Evolutionary conservation across 2,888 invertebrate species (phyloP).

Genomic region (Andrena camellia): DNA sequence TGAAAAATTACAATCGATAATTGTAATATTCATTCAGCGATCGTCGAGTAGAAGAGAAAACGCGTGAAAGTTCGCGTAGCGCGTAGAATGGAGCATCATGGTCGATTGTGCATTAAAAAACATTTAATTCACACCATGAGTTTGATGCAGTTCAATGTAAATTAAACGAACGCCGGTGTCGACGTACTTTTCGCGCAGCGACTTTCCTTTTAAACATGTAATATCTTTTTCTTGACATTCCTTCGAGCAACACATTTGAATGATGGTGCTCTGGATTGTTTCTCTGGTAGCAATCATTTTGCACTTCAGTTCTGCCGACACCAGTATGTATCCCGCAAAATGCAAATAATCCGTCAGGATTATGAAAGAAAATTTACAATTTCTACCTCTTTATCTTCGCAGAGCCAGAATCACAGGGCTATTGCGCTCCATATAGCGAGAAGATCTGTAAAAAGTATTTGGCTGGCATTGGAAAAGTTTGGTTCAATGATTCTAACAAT

Average conservation of each 20-base stretch:
- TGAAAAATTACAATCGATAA: slow-evolving; percentile 63
- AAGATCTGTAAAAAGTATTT: slow-evolving; percentile 91
- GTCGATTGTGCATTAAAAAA: slow-evolving; percentile 38
- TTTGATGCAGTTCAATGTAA: slow-evolving; percentile 39
- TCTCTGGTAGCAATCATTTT: slow-evolving; percentile 66
- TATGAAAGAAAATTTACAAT: not conserved
- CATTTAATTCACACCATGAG: slow-evolving; percentile 22
- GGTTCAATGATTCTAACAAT: slow-evolving; percentile 90
- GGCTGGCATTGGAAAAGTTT: slow-evolving; percentile 89
- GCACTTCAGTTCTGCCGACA: slow-evolving; percentile 61
- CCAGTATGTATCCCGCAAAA: slow-evolving; percentile 65
- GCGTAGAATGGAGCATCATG: slow-evolving; percentile 47
- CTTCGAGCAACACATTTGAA: slow-evolving; percentile 57
- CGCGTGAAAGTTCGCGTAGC: slow-evolving; percentile 20
- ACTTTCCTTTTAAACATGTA: slow-evolving; percentile 63
- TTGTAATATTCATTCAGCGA: slow-evolving; percentile 44
- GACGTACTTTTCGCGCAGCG: slow-evolving; percentile 14
- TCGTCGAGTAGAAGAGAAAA: not conserved
- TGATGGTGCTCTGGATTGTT: slow-evolving; percentile 72
- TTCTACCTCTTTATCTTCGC: slow-evolving; percentile 4
- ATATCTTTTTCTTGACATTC: slow-evolving; percentile 46
- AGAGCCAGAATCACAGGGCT: slow-evolving; percentile 86
- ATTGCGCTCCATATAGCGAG: slow-evolving; percentile 95
- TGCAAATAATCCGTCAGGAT: not conserved
- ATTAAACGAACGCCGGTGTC: slow-evolving; percentile 40